These are phyloP conservation scores for Idaea biselata DNA, from an alignment of 2,888 invertebrate genomes.

Conservation along the genomic window DNA sequence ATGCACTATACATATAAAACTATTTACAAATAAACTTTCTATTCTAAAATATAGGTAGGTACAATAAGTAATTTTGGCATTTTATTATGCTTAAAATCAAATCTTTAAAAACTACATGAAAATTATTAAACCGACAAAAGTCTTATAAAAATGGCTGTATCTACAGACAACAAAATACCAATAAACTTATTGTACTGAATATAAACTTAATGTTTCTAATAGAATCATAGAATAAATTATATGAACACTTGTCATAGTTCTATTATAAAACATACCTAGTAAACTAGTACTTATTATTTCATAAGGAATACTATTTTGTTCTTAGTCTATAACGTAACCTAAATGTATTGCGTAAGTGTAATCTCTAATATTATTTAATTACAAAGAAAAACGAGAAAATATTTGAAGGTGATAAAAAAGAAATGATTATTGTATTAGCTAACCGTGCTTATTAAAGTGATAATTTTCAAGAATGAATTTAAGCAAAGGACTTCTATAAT, in stretches of 20 bases:
- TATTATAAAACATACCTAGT: conserved; percentile 39
- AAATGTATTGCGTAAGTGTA: conserved; percentile 37
- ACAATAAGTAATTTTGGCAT: conserved; percentile 14
- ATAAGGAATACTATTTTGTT: conserved; percentile 66
- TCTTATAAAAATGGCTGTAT: background rate
- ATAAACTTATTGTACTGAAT: conserved; percentile 39
- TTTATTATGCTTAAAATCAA: background rate
- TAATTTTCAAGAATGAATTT: background rate
- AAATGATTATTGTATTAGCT: background rate
- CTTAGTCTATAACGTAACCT: conserved; percentile 53
- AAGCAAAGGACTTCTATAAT: background rate
- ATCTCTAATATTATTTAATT: conserved; percentile 1
- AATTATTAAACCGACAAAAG: background rate
- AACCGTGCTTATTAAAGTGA: background rate
- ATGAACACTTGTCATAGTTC: conserved; percentile 51
- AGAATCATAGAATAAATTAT: conserved; percentile 64
- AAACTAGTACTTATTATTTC: conserved; percentile 37
- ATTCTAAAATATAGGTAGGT: conserved; percentile 14
- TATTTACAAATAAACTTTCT: conserved; percentile 58
- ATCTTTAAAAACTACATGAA: background rate
- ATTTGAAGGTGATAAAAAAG: background rate
- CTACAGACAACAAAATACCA: background rate
- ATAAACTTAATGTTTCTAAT: conserved; percentile 36
- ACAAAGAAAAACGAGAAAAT: conserved; percentile 1
- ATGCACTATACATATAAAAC: conserved; percentile 72